Percentiles rank a stretch among this genome's conserved stretches.
Conservation (phyloP, 2,888 invertebrate species). For the Cotesia congregata region DNA sequence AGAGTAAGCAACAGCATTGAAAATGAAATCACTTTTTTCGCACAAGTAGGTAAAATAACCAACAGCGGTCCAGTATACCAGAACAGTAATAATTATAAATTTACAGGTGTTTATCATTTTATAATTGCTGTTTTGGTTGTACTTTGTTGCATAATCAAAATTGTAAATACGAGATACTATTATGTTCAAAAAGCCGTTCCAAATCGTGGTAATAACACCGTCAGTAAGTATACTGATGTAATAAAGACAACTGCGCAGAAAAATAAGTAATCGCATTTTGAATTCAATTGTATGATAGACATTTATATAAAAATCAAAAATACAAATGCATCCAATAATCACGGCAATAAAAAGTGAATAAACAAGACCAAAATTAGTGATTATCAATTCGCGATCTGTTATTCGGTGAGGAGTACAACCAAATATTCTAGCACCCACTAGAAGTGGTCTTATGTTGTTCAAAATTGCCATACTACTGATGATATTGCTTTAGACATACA, state of each 20-base stretch:
- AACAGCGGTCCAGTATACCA: slow-evolving; percentile 47
- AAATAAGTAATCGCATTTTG: slow-evolving; percentile 44
- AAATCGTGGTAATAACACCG: slow-evolving; percentile 42
- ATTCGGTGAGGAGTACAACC: slow-evolving; percentile 49
- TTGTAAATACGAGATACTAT: slow-evolving; percentile 48
- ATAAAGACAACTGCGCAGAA: slow-evolving; percentile 45
- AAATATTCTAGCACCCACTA: slow-evolving; percentile 49
- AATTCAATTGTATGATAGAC: slow-evolving; percentile 34
- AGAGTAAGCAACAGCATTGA: slow-evolving; percentile 49
- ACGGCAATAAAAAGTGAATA: slow-evolving; percentile 46
- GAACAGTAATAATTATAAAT: slow-evolving; percentile 26
- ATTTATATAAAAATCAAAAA: slow-evolving; percentile 45
- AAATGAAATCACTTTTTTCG: slow-evolving; percentile 44
- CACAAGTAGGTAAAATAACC: slow-evolving; percentile 52
- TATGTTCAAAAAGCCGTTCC: slow-evolving; percentile 49
- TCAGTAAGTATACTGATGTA: slow-evolving; percentile 51
- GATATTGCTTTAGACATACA: slow-evolving; percentile 15
- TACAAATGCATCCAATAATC: slow-evolving; percentile 36
- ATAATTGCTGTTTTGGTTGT: slow-evolving; percentile 30
- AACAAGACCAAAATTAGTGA: slow-evolving; percentile 47
- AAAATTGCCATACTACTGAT: slow-evolving; percentile 45
- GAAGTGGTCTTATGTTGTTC: slow-evolving; percentile 50
- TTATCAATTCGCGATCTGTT: slow-evolving; percentile 45
- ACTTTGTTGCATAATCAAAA: slow-evolving; percentile 50
- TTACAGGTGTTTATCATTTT: slow-evolving; percentile 35